Percentiles rank a stretch among this genome's conserved stretches.
phyloP scores from a whole-genome alignment of 2,888 invertebrate genomes.

The Tineola bisselliella region DNA sequence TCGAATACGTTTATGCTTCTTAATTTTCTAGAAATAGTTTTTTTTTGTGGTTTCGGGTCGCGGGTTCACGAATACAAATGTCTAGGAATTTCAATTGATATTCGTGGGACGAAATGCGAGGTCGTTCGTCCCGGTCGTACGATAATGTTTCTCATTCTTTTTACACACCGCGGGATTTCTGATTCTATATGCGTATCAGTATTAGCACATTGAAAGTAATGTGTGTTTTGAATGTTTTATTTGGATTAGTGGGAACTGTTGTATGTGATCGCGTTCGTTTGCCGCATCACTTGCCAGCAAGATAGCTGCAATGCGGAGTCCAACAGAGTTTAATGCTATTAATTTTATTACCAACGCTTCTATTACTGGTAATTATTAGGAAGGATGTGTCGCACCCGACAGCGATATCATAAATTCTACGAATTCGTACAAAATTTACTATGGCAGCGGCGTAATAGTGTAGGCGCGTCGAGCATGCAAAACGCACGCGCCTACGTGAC shows the following conservation, averaged over 20 bases:
- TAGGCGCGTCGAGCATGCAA: slow-evolving; percentile 32
- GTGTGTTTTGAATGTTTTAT: slow-evolving; percentile 29
- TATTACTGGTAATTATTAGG: slow-evolving; percentile 5
- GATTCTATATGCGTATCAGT: slow-evolving; percentile 47
- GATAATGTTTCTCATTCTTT: slow-evolving; percentile 44
- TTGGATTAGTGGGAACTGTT: neutral
- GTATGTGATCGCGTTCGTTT: neutral
- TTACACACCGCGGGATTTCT: slow-evolving; percentile 40
- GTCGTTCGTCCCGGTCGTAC: slow-evolving; percentile 65
- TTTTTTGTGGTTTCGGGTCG: neutral
- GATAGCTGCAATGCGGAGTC: neutral
- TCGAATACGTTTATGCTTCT: neutral
- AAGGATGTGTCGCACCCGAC: slow-evolving; percentile 31
- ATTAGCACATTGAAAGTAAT: slow-evolving; percentile 50
- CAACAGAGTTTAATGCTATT: neutral
- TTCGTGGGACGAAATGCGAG: slow-evolving; percentile 49
- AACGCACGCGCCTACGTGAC: slow-evolving; percentile 39
- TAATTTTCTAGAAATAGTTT: neutral
- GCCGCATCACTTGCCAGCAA: neutral
- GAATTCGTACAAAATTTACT: slow-evolving; percentile 31
- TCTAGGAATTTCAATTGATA: slow-evolving; percentile 35
- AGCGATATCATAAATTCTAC: slow-evolving; percentile 40
- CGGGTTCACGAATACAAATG: neutral
- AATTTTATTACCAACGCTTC: too few species aligned
- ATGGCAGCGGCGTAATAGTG: slow-evolving; percentile 36